Conservation (phyloP, 2,797 vertebrate genomes). For the Helostoma temminkii region DNA sequence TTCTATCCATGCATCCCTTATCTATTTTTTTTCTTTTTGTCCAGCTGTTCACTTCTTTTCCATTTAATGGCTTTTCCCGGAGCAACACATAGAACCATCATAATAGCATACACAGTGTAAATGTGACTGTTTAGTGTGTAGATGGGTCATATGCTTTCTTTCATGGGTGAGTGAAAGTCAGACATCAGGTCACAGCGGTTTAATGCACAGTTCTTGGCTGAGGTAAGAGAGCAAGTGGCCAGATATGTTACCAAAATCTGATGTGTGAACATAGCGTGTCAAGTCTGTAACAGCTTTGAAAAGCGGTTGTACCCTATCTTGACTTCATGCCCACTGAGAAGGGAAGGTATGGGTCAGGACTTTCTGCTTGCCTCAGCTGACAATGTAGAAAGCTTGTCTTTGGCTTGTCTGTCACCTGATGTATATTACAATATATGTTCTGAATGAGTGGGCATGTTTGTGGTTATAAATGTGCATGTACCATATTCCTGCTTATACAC, state of each 20-base stretch:
- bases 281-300: slow-evolving; percentile 32
- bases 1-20: slow-evolving; percentile 31
- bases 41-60: slow-evolving; percentile 13
- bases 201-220: slow-evolving; percentile 26
- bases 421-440: neutral
- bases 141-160: slow-evolving; percentile 34
- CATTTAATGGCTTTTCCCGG: slow-evolving; percentile 15
- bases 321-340: slow-evolving; percentile 13
- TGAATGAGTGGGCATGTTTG: slow-evolving; percentile 3
- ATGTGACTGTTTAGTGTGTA: slow-evolving; percentile 18
- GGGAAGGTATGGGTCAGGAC: slow-evolving; percentile 33
- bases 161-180: slow-evolving; percentile 35
- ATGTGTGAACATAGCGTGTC: slow-evolving; percentile 16
- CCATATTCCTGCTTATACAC: slow-evolving; percentile 1
- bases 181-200: slow-evolving; percentile 14
- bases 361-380: slow-evolving; percentile 30
- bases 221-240: slow-evolving; percentile 2
- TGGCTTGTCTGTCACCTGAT: slow-evolving; percentile 23
- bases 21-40: slow-evolving; percentile 26
- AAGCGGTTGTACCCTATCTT: slow-evolving; percentile 29
- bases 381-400: slow-evolving; percentile 27
- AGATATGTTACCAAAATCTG: slow-evolving; percentile 35
- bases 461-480: slow-evolving; percentile 29
- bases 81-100: neutral
- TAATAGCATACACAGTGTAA: neutral